These are phyloP conservation scores for Danio jaintianensis DNA, from an alignment of 2,797 vertebrate genomes.

Conservation along the genomic window DNA sequence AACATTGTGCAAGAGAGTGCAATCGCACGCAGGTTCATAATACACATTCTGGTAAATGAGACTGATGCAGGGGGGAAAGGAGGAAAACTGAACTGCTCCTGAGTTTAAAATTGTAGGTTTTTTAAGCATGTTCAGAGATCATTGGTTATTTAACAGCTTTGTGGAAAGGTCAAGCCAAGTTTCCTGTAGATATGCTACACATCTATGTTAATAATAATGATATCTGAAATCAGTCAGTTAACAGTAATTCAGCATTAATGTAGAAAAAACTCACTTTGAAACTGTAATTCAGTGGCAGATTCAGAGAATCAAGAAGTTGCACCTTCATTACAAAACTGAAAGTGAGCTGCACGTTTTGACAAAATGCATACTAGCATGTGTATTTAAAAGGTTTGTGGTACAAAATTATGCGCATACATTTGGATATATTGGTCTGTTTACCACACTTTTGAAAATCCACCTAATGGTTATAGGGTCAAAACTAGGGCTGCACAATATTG, in stretches of 20 bases:
- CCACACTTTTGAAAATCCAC: background rate
- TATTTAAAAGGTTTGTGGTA: background rate
- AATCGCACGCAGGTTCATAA: conserved; percentile 40
- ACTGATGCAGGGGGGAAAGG: background rate
- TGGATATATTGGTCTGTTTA: background rate
- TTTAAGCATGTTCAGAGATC: background rate
- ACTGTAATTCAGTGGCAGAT: background rate
- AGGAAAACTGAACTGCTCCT: background rate
- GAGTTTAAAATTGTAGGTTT: background rate
- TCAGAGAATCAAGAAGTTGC: background rate
- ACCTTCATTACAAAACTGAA: background rate
- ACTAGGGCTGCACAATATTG: no score
- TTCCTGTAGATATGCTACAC: background rate
- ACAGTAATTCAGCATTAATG: background rate
- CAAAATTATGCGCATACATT: background rate
- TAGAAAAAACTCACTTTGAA: background rate
- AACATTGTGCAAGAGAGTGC: conserved; percentile 52
- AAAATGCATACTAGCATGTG: background rate
- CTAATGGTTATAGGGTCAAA: background rate
- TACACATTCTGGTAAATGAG: conserved; percentile 49
- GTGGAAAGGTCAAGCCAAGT: background rate
- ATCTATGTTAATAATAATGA: background rate
- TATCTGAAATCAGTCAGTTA: background rate
- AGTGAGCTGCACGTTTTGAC: background rate
- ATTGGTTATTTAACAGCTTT: background rate